phyloP scores from a whole-genome alignment of 2,113 vertebrate species.

The Vulpes vulpes region DNA sequence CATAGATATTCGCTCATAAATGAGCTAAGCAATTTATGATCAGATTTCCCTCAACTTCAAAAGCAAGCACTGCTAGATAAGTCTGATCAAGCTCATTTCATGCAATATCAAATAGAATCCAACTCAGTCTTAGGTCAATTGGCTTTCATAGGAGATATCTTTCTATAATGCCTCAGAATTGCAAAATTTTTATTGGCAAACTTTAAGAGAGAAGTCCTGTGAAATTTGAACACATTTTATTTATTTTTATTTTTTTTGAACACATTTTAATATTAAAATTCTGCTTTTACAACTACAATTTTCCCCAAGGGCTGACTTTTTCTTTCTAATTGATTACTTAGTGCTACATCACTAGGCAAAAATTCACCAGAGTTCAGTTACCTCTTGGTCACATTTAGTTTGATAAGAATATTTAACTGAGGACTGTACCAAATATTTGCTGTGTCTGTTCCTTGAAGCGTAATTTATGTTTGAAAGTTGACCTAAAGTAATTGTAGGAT shows the following conservation, averaged over 20 bases:
- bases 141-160: not conserved
- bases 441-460: conserved; percentile 39
- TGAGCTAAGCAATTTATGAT: not conserved
- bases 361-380: conserved; percentile 61
- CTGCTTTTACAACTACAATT: not conserved
- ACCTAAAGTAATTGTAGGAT: not conserved
- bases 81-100: not conserved
- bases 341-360: not conserved
- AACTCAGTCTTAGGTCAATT: not conserved
- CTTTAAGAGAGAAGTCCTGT: not conserved
- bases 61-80: not conserved
- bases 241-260: not conserved
- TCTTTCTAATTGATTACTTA: not conserved
- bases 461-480: conserved; percentile 34
- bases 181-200: not conserved
- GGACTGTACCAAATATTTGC: conserved; percentile 60
- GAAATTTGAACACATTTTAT: not conserved
- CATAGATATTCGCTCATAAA: not conserved
- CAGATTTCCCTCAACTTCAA: not conserved
- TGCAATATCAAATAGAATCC: not conserved
- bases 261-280: not conserved
- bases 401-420: conserved; percentile 59
- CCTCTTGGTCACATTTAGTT: conserved; percentile 55
- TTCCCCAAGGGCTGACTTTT: not conserved
- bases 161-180: not conserved